Base-by-base conservation (phyloP, 2,113 vertebrate species). In the Cryptomyrus ogoouensis region DNA sequence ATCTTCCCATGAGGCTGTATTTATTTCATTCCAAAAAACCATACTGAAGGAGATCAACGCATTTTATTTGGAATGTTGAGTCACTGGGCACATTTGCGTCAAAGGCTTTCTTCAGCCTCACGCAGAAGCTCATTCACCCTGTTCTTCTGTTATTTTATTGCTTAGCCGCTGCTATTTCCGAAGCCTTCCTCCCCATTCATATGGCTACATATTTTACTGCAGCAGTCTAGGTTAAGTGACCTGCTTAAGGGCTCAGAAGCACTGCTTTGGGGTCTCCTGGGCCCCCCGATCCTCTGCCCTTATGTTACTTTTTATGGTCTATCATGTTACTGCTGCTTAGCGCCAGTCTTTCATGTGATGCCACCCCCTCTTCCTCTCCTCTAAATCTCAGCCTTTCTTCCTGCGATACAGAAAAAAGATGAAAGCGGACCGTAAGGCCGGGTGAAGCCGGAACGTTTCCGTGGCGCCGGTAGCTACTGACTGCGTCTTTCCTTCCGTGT, bases 401-500 rank as follows among this genome's bases (percentile, higher is more conserved):
- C 15, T 15, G 74, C 17, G 74, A 80, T 80, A 80, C 35, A 19
- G 74, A 39, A 42, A 13, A 66, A 35, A 31, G 70, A 39, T 77
- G 70, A 77, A 77, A 77, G 70, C 13, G 70, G 70, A 39, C 12
- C 31, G 35, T 77, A 12, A 27, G 58, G 8, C 62, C 24, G 0
- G 62, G 47, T 52, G 66, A 80, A 49, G 62, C 7, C 13, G 5
- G 21, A 31, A 46, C 4, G 27, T 53, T 80, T 47, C 21, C 2
- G 46, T 21, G 49, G 35, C 31, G 8, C n/a, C 13, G 17, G 46
- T 27, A n/a, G 24, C 42, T 83, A 15, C 31, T 58, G 90, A 91
- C 90, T 86, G 87, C 86, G 90, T 92, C 91, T 83, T 92, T 91
- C 74, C 90, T 17, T 90, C 90, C 53, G 92, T 89, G 89, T 89